phyloP scores from a whole-genome alignment of 2,888 invertebrate genomes.

The Octonoba sinensis region DNA sequence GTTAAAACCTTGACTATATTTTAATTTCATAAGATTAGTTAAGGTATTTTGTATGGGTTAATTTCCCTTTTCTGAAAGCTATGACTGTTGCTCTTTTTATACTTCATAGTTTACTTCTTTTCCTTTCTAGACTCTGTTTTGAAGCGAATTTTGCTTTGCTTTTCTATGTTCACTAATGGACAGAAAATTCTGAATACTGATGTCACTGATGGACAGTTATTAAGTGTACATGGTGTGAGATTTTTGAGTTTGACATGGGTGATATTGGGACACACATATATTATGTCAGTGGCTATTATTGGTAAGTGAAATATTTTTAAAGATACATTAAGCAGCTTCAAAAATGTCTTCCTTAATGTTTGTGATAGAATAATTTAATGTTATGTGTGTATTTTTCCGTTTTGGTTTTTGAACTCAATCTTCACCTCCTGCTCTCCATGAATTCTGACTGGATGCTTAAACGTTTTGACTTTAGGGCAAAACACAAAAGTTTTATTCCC shows the following conservation, averaged over 20 bases:
- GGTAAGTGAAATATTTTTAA: constrained; percentile 28
- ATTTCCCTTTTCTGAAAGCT: neutral
- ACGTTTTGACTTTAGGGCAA: too few relatives aligned
- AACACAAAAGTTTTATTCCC: too few relatives aligned
- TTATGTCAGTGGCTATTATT: constrained; percentile 24
- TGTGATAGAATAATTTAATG: neutral
- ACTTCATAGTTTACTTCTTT: neutral
- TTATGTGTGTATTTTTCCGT: too few relatives aligned
- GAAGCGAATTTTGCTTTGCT: constrained; percentile 48
- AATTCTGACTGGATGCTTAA: too few relatives aligned
- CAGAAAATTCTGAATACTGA: constrained; percentile 42
- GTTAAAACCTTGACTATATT: too few relatives aligned
- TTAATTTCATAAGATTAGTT: too few relatives aligned
- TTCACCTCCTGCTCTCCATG: too few relatives aligned
- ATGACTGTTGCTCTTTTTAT: neutral
- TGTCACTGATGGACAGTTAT: constrained; percentile 29
- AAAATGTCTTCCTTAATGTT: neutral
- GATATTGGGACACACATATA: constrained; percentile 61
- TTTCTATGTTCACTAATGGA: constrained; percentile 53
- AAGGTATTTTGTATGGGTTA: too few relatives aligned
- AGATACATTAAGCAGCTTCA: neutral
- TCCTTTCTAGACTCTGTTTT: neutral
- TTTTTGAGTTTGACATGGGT: constrained; percentile 64
- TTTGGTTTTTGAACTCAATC: too few relatives aligned
- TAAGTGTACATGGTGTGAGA: constrained; percentile 60